Percentiles rank a stretch among this genome's conserved stretches.
Conservation (phyloP, 2,888 invertebrate species). For the Acholoe squamosa region DNA sequence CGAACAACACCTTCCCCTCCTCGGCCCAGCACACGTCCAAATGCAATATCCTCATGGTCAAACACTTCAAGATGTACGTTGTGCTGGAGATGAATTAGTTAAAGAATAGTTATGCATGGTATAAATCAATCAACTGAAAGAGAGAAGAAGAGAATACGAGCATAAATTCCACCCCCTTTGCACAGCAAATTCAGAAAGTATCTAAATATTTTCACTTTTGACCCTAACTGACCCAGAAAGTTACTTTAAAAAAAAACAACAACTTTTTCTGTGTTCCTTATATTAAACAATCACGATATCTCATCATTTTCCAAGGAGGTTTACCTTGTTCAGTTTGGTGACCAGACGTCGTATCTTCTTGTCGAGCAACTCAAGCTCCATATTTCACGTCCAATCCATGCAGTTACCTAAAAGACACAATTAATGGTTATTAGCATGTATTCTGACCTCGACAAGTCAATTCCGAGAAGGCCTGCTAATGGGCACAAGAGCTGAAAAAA, state of each 20-base stretch:
- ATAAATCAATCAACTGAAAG: neutral
- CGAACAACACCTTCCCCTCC: conserved; percentile 71
- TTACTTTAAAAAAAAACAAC: too few species aligned
- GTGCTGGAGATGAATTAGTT: conserved; percentile 61
- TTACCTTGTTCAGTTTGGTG: conserved; percentile 69
- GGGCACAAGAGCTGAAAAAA: neutral
- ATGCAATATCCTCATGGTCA: conserved; percentile 70
- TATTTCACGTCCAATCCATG: conserved; percentile 54
- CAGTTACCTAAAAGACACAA: neutral
- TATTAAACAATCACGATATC: too few species aligned
- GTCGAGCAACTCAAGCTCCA: conserved; percentile 69
- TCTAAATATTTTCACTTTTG: too few species aligned
- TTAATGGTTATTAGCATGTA: neutral
- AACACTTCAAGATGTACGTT: conserved; percentile 70
- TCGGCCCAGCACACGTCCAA: conserved; percentile 69
- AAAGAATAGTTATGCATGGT: neutral
- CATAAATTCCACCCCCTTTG: too few species aligned
- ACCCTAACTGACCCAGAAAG: too few species aligned
- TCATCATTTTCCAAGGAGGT: too few species aligned
- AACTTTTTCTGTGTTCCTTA: too few species aligned
- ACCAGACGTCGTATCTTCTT: conserved; percentile 69
- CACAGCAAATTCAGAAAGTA: too few species aligned
- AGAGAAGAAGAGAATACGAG: too few species aligned
- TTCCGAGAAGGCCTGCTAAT: neutral
- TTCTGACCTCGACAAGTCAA: too few species aligned